Percentiles rank a stretch among this genome's conserved stretches.
phyloP scores from a whole-genome alignment of 2,888 invertebrate species.

The Tromatobia lineatoria region DNA sequence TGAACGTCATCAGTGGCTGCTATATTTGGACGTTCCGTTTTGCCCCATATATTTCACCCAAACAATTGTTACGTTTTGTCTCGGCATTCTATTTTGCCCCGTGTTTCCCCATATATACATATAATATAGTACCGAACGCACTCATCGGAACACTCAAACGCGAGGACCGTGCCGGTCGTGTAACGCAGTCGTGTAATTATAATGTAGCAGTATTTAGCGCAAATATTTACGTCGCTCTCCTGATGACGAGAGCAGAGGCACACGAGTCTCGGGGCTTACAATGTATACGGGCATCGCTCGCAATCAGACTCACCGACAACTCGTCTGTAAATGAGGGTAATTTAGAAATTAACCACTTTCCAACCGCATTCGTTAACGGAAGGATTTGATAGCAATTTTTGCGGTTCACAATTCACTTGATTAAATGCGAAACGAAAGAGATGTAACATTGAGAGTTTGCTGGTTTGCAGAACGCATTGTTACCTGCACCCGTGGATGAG shows the following conservation, averaged over 20 bases:
- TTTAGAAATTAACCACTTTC: constrained; percentile 26
- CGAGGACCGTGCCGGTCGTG: not conserved
- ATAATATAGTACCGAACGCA: not conserved
- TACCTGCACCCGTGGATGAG: too few species aligned
- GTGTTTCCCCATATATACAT: too few species aligned
- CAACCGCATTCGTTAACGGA: not conserved
- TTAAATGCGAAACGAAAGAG: not conserved
- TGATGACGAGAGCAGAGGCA: constrained; percentile 50
- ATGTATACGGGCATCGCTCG: constrained; percentile 8
- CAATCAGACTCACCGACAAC: not conserved
- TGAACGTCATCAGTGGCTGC: too few species aligned
- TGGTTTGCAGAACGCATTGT: too few species aligned
- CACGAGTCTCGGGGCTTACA: constrained; percentile 26
- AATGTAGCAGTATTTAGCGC: constrained; percentile 65
- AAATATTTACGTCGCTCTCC: constrained; percentile 69
- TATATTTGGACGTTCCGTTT: too few species aligned
- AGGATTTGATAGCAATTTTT: not conserved
- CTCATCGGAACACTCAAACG: constrained; percentile 2
- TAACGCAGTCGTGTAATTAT: constrained; percentile 50
- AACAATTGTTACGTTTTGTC: too few species aligned
- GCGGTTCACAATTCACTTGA: not conserved
- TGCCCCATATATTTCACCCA: too few species aligned
- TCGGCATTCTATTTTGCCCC: too few species aligned
- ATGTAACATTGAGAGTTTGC: not conserved
- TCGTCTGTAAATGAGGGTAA: constrained; percentile 1